phyloP scores from a whole-genome alignment of 2,888 invertebrate species.

The Epistrophe eligans region DNA sequence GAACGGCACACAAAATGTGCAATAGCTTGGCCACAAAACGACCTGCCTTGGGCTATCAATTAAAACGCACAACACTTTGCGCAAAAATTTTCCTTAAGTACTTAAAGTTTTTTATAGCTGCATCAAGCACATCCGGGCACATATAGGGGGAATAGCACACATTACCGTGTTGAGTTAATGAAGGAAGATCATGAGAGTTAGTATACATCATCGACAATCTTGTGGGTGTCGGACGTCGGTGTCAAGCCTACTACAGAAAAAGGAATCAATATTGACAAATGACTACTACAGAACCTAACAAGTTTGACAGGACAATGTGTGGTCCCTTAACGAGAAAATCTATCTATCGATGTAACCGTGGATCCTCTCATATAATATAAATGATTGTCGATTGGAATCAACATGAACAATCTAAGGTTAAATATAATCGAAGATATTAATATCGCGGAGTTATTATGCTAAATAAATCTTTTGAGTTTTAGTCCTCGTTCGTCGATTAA shows the following conservation, averaged over 20 bases:
- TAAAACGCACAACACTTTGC: conserved; percentile 70
- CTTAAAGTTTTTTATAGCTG: conserved; percentile 59
- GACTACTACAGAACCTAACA: not conserved
- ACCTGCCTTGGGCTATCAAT: conserved; percentile 71
- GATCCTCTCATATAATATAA: conserved; percentile 25
- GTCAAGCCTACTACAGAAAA: not conserved
- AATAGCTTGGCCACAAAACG: conserved; percentile 69
- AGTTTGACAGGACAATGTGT: not conserved
- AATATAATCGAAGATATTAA: too few relatives aligned
- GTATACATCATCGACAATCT: not conserved
- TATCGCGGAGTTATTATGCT: too few relatives aligned
- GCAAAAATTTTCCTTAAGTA: conserved; percentile 63
- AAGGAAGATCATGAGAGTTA: conserved; percentile 10
- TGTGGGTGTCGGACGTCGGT: conserved; percentile 33
- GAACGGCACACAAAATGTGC: conserved; percentile 62
- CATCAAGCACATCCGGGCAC: conserved; percentile 32
- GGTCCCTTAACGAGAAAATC: not conserved
- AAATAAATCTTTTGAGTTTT: too few relatives aligned
- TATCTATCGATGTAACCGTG: not conserved
- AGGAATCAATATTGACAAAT: conserved; percentile 62
- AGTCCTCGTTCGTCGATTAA: too few relatives aligned
- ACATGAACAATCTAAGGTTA: too few relatives aligned
- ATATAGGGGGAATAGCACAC: not conserved
- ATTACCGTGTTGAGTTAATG: conserved; percentile 43
- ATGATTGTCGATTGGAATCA: not conserved